A percentile compares a stretch with the other conserved stretches of the same genome.
These are phyloP conservation scores for Mesaphorura yosii DNA, from an alignment of 1,140 invertebrate genomes.

Conservation along the genomic window DNA sequence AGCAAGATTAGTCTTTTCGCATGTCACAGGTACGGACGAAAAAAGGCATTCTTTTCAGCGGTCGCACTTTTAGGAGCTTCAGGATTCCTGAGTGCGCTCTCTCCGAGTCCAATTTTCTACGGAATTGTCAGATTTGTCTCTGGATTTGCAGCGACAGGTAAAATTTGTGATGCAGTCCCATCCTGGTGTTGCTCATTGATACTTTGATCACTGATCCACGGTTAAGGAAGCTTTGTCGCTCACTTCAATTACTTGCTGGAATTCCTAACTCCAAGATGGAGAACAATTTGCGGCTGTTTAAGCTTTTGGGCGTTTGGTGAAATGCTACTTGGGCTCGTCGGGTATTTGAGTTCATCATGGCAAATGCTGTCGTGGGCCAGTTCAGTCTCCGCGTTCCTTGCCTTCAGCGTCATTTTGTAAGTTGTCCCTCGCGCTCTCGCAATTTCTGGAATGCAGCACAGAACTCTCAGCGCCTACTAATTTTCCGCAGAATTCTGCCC, in stretches of 20 bases:
- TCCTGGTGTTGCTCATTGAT: neutral
- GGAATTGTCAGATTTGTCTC: conserved; percentile 13
- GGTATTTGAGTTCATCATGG: conserved; percentile 19
- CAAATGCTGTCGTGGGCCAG: conserved; percentile 12
- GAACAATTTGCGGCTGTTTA: conserved; percentile 22
- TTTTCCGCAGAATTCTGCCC: conserved; percentile 10
- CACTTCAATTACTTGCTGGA: conserved; percentile 29
- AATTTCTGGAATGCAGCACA: neutral
- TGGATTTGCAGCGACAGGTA: conserved; percentile 24
- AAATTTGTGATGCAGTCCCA: neutral
- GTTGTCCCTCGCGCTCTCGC: neutral
- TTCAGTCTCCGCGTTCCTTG: conserved; percentile 12
- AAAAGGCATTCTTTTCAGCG: conserved; percentile 17
- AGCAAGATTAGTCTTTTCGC: neutral
- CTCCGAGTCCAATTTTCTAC: conserved; percentile 12
- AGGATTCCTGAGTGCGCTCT: conserved; percentile 11
- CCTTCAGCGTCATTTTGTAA: conserved; percentile 20
- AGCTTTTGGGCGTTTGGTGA: conserved; percentile 19
- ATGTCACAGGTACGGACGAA: conserved; percentile 14
- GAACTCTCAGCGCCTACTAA: neutral
- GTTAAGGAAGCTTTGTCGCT: conserved; percentile 15
- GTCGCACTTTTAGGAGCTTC: conserved; percentile 14
- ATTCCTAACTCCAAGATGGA: conserved; percentile 19
- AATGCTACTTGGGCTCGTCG: conserved; percentile 16
- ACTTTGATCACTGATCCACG: neutral